A percentile compares a stretch with the other conserved stretches of the same genome.
phyloP scores from a whole-genome alignment of 2,888 invertebrate genomes.

The Lathronympha strigana region DNA sequence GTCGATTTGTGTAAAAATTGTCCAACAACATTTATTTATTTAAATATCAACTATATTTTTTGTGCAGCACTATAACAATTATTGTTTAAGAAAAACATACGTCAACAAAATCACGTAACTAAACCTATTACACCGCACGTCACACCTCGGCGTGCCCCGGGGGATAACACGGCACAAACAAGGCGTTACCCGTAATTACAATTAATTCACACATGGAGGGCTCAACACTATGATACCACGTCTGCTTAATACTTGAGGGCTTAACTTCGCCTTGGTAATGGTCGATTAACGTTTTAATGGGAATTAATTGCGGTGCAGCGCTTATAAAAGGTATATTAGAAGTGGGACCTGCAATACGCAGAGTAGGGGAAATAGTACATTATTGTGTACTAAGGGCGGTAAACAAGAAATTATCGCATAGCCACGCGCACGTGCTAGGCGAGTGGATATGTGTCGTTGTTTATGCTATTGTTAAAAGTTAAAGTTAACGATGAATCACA shows the following conservation, averaged over 20 bases:
- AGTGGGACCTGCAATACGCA: too few relatives aligned
- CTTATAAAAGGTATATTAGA: constrained; percentile 1
- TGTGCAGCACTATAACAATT: not conserved
- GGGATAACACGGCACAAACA: constrained; percentile 38
- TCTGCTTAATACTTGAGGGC: constrained; percentile 29
- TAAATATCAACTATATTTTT: not conserved
- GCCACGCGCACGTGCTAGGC: too few relatives aligned
- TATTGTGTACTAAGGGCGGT: too few relatives aligned
- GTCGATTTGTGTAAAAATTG: too few relatives aligned
- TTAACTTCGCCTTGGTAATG: constrained; percentile 14
- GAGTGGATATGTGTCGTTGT: too few relatives aligned
- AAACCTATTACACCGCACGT: constrained; percentile 33
- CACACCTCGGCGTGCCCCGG: constrained; percentile 28
- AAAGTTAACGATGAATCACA: too few relatives aligned
- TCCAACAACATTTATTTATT: too few relatives aligned
- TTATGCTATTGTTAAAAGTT: too few relatives aligned
- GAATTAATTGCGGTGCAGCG: constrained; percentile 17
- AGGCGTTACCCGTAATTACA: constrained; percentile 37
- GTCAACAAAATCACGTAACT: constrained; percentile 32
- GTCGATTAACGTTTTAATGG: constrained; percentile 30
- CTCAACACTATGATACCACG: constrained; percentile 36
- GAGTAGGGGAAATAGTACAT: too few relatives aligned
- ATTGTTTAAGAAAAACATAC: constrained; percentile 13
- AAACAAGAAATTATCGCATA: too few relatives aligned
- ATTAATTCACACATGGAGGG: constrained; percentile 40